Evolutionary conservation across 2,113 vertebrate genomes (phyloP).

Genomic region (Mastomys natalensis): DNA sequence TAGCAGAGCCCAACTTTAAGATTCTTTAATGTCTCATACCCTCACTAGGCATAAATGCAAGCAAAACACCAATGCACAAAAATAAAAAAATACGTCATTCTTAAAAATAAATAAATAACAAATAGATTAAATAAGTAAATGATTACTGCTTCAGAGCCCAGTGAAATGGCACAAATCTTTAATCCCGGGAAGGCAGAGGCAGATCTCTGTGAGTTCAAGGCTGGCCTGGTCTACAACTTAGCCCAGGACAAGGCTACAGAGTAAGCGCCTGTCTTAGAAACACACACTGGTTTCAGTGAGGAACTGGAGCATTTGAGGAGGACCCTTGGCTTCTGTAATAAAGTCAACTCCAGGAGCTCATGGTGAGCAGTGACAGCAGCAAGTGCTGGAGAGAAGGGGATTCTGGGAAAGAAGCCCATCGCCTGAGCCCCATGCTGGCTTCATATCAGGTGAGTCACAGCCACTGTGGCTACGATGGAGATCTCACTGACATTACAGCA

Average conservation of each 20-base stretch:
- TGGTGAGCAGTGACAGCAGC: background rate
- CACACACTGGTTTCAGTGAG: background rate
- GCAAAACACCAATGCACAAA: background rate
- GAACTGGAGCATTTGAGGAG: background rate
- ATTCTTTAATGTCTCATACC: background rate
- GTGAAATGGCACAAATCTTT: background rate
- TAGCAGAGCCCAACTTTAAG: background rate
- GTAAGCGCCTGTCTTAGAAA: background rate
- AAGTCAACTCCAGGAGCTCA: background rate
- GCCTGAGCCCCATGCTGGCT: background rate
- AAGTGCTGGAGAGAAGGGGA: background rate
- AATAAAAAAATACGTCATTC: background rate
- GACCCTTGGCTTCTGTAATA: background rate
- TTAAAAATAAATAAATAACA: background rate
- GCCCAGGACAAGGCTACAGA: background rate
- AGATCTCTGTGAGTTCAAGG: background rate
- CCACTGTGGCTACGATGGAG: background rate
- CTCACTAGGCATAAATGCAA: background rate
- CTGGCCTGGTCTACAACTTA: background rate
- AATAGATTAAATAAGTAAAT: background rate
- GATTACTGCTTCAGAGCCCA: background rate
- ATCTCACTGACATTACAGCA: background rate
- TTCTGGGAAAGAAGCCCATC: background rate
- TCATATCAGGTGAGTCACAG: rapidly evolving
- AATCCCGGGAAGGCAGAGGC: background rate